Conservation (phyloP, 2,797 vertebrate species). For the Anabas testudineus region DNA sequence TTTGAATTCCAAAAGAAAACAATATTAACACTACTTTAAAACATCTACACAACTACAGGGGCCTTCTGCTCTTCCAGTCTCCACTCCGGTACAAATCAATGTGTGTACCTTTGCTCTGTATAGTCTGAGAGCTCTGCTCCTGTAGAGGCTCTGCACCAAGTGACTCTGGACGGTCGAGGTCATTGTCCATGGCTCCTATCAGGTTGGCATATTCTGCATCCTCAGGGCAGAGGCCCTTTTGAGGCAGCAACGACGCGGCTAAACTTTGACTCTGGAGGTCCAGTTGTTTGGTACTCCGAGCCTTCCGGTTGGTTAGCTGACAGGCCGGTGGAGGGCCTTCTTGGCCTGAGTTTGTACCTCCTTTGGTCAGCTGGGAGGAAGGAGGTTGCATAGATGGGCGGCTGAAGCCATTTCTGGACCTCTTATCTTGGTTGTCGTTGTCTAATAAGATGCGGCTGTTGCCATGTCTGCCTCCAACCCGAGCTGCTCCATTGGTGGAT, state of each 20-base stretch:
- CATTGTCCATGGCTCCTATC: slow-evolving; percentile 96
- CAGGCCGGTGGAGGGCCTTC: slow-evolving; percentile 82
- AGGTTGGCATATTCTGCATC: slow-evolving; percentile 91
- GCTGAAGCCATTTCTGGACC: slow-evolving; percentile 83
- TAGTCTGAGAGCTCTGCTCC: slow-evolving; percentile 88
- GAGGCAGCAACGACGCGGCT: slow-evolving; percentile 53
- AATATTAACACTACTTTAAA: background rate
- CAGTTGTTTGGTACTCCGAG: slow-evolving; percentile 81
- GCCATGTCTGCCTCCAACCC: slow-evolving; percentile 86
- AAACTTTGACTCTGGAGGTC: slow-evolving; percentile 84
- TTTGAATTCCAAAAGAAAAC: slow-evolving; percentile 84
- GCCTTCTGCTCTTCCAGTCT: background rate
- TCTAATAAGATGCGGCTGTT: slow-evolving; percentile 85
- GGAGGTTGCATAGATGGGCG: slow-evolving; percentile 88
- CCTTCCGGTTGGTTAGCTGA: slow-evolving; percentile 85
- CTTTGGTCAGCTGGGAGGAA: slow-evolving; percentile 80
- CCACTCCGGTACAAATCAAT: background rate
- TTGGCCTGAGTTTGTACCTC: slow-evolving; percentile 70
- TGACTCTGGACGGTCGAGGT: slow-evolving; percentile 91
- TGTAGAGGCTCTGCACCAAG: slow-evolving; percentile 85
- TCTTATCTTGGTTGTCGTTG: slow-evolving; percentile 84
- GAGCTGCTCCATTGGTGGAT: slow-evolving; percentile 83
- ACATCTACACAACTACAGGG: background rate
- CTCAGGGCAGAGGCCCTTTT: slow-evolving; percentile 86
- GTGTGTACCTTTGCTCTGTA: slow-evolving; percentile 92